Percentiles rank a stretch among this genome's conserved stretches.
phyloP scores from a whole-genome alignment of 1,140 invertebrate species.

The Drosophila albomicans region DNA sequence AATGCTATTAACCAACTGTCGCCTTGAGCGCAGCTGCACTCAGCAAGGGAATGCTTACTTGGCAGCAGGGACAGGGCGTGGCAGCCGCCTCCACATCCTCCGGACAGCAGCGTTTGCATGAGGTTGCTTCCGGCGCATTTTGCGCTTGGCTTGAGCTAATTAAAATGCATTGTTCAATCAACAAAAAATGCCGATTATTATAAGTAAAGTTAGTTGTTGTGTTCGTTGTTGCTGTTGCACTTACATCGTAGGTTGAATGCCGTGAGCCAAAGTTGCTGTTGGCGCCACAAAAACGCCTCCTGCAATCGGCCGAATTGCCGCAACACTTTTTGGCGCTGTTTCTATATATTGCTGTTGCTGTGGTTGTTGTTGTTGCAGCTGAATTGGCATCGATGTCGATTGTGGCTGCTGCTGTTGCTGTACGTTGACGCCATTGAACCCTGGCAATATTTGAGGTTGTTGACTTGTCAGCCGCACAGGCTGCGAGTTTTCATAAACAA shows the following conservation, averaged over 20 bases:
- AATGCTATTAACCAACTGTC: constrained; percentile 66
- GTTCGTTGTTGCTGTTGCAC: constrained; percentile 26
- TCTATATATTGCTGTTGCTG: constrained; percentile 42
- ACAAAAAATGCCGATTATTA: constrained; percentile 7
- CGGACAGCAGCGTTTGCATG: constrained; percentile 51
- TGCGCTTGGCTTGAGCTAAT: constrained; percentile 65
- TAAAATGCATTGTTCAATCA: constrained; percentile 72
- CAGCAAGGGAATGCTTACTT: constrained; percentile 48
- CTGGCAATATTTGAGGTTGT: constrained; percentile 75
- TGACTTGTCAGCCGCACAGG: constrained; percentile 54
- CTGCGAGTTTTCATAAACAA: constrained; percentile 64
- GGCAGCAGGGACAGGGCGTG: constrained; percentile 42
- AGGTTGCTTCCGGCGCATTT: constrained; percentile 33
- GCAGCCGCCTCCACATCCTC: constrained; percentile 16
- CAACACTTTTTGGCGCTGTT: constrained; percentile 63
- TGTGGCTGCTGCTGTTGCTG: constrained; percentile 35
- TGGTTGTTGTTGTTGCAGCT: constrained; percentile 38
- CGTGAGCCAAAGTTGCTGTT: constrained; percentile 23
- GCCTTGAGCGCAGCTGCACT: constrained; percentile 59
- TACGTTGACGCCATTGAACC: constrained; percentile 75
- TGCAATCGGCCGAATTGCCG: constrained; percentile 39
- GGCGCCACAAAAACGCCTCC: constrained; percentile 22
- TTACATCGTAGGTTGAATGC: constrained; percentile 55
- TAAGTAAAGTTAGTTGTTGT: constrained; percentile 38
- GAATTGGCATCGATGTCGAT: constrained; percentile 34